Evolutionary conservation across 2,113 vertebrate genomes (phyloP).

Genomic region (Poicephalus meyeri): DNA sequence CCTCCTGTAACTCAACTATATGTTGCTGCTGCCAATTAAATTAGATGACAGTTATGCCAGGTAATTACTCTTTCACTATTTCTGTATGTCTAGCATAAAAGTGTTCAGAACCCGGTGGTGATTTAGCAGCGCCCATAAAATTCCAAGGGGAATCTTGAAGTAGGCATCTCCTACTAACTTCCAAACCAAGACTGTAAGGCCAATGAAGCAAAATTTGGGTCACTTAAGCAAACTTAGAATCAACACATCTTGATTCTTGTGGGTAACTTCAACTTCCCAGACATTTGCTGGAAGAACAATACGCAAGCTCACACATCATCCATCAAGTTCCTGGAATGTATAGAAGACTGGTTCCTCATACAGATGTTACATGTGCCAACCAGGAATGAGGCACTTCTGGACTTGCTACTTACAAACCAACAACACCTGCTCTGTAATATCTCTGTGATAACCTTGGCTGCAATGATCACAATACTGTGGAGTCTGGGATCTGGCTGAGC

Average conservation of each 20-base stretch:
- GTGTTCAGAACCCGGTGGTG: not conserved
- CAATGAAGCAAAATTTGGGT: not conserved
- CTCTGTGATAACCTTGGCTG: not conserved
- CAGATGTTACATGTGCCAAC: not conserved
- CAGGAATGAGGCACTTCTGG: not conserved
- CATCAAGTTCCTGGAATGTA: not conserved
- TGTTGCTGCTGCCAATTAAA: slow-evolving; percentile 14
- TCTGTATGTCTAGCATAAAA: not conserved
- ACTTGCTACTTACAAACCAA: not conserved
- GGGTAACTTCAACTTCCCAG: not conserved
- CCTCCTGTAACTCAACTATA: slow-evolving; percentile 2
- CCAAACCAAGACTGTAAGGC: not conserved
- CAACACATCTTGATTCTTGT: not conserved
- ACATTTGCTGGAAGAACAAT: not conserved
- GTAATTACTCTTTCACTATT: not conserved
- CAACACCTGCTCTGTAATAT: not conserved
- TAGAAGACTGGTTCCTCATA: not conserved
- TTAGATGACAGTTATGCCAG: not conserved
- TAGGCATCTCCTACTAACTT: not conserved
- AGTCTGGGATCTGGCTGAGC: not conserved
- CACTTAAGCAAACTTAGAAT: not conserved
- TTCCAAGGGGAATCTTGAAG: not conserved
- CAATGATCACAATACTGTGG: not conserved
- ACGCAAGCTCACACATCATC: not conserved
- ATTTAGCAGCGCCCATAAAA: not conserved